phyloP scores from a whole-genome alignment of 1,140 invertebrate genomes.

The Drosophila micromelanica region DNA sequence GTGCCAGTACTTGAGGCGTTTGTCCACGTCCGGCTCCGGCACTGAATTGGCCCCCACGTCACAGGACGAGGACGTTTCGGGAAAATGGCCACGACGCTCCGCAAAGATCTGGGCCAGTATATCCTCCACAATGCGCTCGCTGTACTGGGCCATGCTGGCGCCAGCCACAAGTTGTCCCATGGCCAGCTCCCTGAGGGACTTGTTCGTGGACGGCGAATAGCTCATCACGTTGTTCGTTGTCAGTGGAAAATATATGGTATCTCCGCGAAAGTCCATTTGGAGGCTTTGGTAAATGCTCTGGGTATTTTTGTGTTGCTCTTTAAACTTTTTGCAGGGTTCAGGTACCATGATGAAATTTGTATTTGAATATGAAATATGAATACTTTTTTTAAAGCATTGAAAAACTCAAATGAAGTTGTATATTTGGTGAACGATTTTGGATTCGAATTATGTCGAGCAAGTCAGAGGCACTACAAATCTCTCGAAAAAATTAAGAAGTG shows the following conservation, averaged over 20 bases:
- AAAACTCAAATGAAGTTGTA: conserved; percentile 1
- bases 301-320: no score
- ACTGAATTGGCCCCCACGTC: background rate
- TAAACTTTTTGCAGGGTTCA: background rate
- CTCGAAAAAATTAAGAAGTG: conserved; percentile 18
- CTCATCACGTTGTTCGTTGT: conserved; percentile 28
- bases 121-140: conserved; percentile 52
- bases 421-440: conserved; percentile 33
- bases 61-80: conserved; percentile 48
- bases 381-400: conserved; percentile 2
- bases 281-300: no score
- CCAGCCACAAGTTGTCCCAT: background rate
- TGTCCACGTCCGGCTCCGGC: conserved; percentile 44
- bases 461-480: conserved; percentile 8
- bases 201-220: background rate
- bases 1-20: conserved; percentile 67
- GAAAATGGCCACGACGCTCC: conserved; percentile 47
- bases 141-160: conserved; percentile 28
- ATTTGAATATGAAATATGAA: background rate
- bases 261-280: no score
- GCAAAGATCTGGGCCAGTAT: conserved; percentile 50
- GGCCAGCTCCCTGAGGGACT: background rate
- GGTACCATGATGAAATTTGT: no score
- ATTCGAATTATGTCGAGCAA: background rate
- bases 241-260: background rate